Percentiles rank a stretch among this genome's conserved stretches.
Evolutionary conservation across 2,797 vertebrate species (phyloP).

Genomic region (Lepidocolaptes lacrymiger): DNA sequence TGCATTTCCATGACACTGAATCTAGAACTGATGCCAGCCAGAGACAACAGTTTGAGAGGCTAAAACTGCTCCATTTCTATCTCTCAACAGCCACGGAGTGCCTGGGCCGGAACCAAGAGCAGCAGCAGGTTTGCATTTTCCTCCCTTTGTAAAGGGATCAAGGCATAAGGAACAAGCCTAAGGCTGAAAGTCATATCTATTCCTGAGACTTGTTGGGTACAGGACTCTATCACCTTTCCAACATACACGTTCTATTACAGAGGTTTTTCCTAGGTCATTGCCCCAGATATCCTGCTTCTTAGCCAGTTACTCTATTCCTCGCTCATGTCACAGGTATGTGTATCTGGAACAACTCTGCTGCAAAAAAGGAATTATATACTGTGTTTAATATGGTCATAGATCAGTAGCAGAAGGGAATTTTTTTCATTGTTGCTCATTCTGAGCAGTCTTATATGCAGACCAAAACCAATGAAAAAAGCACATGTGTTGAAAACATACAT

Average conservation of each 20-base stretch:
- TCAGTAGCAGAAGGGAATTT: background rate
- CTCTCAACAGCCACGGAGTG: background rate
- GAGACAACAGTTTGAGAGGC: background rate
- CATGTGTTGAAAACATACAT: background rate
- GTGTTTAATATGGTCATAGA: background rate
- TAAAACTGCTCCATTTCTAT: background rate
- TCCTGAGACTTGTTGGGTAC: background rate
- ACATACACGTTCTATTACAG: background rate
- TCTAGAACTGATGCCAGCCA: background rate
- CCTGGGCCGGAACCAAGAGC: background rate
- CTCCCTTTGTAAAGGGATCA: background rate
- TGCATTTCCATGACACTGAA: background rate
- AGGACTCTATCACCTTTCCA: background rate
- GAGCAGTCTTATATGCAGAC: background rate
- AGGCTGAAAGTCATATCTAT: background rate
- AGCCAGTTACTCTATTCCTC: background rate
- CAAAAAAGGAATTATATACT: background rate
- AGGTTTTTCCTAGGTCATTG: background rate
- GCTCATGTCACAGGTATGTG: background rate
- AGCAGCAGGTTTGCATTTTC: background rate
- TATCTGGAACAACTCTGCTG: background rate
- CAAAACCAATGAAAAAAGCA: background rate
- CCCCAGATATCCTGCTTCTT: background rate
- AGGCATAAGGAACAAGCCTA: background rate
- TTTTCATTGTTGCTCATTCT: background rate